Conservation (phyloP, 2,888 invertebrate genomes). For the Julus scanicus region DNA sequence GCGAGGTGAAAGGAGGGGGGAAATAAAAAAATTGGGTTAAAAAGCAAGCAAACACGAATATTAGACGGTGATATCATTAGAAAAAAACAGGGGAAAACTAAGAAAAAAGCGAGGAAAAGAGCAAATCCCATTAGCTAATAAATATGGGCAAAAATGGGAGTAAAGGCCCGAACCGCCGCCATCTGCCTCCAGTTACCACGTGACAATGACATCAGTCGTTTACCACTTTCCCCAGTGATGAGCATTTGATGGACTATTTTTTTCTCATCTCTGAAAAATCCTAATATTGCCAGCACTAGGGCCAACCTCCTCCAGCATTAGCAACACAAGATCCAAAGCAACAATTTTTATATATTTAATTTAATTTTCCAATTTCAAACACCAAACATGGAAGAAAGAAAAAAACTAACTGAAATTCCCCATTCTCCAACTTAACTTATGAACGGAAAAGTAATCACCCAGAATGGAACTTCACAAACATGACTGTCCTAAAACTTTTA, state of each 20-base stretch:
- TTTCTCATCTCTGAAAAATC: slow-evolving; percentile 42
- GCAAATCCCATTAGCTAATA: slow-evolving; percentile 47
- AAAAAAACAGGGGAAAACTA: not conserved
- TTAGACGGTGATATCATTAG: not conserved
- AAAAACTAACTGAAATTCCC: not conserved
- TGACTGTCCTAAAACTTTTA: no score
- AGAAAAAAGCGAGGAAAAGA: slow-evolving; percentile 30
- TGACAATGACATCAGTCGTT: slow-evolving; percentile 53
- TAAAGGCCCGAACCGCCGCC: not conserved
- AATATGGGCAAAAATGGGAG: not conserved
- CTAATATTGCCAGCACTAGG: not conserved
- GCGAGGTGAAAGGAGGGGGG: not conserved
- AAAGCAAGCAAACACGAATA: slow-evolving; percentile 33
- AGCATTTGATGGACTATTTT: slow-evolving; percentile 56
- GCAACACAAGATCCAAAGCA: not conserved
- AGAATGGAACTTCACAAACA: no score
- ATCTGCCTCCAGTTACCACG: slow-evolving; percentile 52
- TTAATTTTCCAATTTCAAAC: not conserved
- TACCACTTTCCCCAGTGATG: slow-evolving; percentile 55
- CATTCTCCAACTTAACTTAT: no score
- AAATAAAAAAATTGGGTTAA: slow-evolving; percentile 28
- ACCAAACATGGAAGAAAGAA: not conserved
- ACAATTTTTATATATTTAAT: slow-evolving; percentile 30
- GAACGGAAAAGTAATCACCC: no score
- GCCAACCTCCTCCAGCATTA: not conserved